Percentiles rank a stretch among this genome's conserved stretches.
These are phyloP conservation scores for Luehdorfia chinensis DNA, from an alignment of 1,140 invertebrate genomes.

Conservation along the genomic window DNA sequence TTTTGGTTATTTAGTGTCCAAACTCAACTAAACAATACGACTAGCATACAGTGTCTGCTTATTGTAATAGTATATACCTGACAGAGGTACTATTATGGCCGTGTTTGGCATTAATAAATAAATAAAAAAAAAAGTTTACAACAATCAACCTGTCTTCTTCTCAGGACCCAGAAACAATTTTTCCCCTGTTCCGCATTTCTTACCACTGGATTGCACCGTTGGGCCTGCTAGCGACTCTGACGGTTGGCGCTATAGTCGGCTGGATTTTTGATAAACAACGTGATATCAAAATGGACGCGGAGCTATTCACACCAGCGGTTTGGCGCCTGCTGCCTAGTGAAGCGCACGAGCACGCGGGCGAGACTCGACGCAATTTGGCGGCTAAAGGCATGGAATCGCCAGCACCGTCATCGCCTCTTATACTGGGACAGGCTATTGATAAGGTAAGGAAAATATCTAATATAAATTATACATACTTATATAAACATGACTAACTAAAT, in stretches of 20 bases:
- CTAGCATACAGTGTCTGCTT: no score
- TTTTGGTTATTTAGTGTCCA: no score
- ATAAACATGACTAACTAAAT: no score
- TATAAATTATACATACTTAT: no score
- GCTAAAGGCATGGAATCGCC: constrained; percentile 24
- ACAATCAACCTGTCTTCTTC: no score
- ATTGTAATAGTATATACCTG: no score
- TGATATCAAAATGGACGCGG: constrained; percentile 54
- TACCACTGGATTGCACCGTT: constrained; percentile 88
- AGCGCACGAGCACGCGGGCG: constrained; percentile 39
- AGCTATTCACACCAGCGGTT: constrained; percentile 61
- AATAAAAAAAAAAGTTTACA: no score
- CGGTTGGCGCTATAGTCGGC: constrained; percentile 56
- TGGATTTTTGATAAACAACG: constrained; percentile 45
- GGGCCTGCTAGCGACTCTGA: constrained; percentile 52
- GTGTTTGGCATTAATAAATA: no score
- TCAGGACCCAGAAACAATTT: constrained; percentile 74
- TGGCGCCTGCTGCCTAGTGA: constrained; percentile 53
- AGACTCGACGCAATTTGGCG: constrained; percentile 26
- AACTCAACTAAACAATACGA: no score
- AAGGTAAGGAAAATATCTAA: constrained; percentile 28
- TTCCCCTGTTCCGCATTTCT: constrained; percentile 84
- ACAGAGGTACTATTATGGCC: no score
- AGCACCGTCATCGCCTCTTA: constrained; percentile 41
- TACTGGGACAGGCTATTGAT: constrained; percentile 30